Base-by-base conservation (phyloP, 2,888 invertebrate species). In the Dynastes tityus region DNA sequence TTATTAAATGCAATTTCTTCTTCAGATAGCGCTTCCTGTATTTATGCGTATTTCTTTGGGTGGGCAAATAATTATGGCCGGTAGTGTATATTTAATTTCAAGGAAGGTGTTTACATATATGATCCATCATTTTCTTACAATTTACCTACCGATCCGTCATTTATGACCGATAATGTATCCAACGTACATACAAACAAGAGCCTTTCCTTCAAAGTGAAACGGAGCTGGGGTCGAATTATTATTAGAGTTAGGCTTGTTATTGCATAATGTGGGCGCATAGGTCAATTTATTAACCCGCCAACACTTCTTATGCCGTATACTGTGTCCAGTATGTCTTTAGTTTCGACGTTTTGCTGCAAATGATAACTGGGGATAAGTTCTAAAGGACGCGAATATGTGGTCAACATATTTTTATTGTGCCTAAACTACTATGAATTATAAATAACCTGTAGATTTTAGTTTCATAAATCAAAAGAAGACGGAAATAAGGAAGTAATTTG, bases 211-310 rank as follows among this genome's bases (percentile, higher is more conserved):
- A 61, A 40, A 58, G 71, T 32, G 40, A 11, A n/a, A 3, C 27
- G 27, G 22, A 61, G 37, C 73, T 61, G 37, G 40, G 73, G 73
- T 13, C 58, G 61, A 61, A 61, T 61, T 61, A 73, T 73, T 73
- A 73, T 58, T 73, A 58, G 58, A 58, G 55, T 58, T 71, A 37
- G 58, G 58, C 45, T 73, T 22, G 27, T 68, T 74, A 74, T 74
- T 74, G 45, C 73, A 61, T 63, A 74, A 74, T 74, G 73, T 74
- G 73, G 73, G 73, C 61, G 61, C 73, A 49, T 74, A 74, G 73
- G 73, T 74, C 73, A 74, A 74, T 74, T 74, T 74, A 74, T 74
- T 74, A 74, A 74, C 73, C 61, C 73, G 61, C 73, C 73, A 74
- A 63, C 73, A 45, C 73, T 55, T 55, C 53, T 51, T 73, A 73